Conservation (phyloP, 2,797 vertebrate species). For the Ceryle rudis region DNA sequence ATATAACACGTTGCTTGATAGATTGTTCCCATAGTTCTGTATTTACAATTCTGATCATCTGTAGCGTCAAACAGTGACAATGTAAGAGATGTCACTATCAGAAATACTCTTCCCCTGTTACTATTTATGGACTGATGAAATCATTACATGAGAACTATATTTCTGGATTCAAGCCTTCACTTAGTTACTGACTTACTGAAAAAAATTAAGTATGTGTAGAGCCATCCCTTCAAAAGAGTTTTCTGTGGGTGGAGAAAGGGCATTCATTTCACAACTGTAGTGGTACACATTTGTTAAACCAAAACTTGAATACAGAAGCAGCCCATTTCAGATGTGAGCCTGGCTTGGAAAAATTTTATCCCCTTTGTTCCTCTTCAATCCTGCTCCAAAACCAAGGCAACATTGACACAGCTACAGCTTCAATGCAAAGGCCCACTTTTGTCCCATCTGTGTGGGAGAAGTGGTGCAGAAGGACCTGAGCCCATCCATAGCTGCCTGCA, state of each 20-base stretch:
- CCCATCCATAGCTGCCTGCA: fast-evolving
- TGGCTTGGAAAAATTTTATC: background rate
- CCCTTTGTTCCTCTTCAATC: background rate
- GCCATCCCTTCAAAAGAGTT: background rate
- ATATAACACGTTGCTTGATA: background rate
- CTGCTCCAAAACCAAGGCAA: background rate
- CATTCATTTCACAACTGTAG: background rate
- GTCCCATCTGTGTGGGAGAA: background rate
- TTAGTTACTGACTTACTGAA: background rate
- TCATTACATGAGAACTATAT: background rate
- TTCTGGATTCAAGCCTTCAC: background rate
- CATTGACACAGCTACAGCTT: background rate
- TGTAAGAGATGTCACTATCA: background rate
- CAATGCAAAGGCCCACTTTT: background rate
- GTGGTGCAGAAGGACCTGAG: background rate
- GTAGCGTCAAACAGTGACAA: background rate
- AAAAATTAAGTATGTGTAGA: background rate
- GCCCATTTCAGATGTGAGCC: fast-evolving
- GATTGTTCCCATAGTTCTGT: background rate
- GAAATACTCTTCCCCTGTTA: background rate
- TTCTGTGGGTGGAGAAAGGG: background rate
- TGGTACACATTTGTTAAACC: background rate
- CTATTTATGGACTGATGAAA: background rate
- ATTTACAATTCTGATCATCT: background rate
- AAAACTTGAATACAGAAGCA: background rate